Evolutionary conservation across 1,140 invertebrate species (phyloP), one percentile per base, ranked within the genome.

Genomic region (Heliconius hermathena): DNA sequence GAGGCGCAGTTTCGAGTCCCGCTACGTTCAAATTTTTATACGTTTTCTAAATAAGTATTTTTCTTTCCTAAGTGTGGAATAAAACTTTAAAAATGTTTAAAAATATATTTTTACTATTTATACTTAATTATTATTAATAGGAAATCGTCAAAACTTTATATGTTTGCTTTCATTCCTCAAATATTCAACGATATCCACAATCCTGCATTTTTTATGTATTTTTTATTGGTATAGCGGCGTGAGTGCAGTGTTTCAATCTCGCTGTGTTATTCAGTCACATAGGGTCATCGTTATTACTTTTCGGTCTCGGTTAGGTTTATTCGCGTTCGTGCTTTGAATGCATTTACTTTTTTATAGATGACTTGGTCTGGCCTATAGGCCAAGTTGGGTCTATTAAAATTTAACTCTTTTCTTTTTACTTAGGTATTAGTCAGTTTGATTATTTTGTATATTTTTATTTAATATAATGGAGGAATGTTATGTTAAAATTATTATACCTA

Each of bases 241-340:
- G 60, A 66, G 60, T 66, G 60, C 60, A 66, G 60, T 66, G 60
- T 66, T 66, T 66, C 60, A 66, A 66, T 66, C 60, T 66, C 22
- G 60, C 60, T 66, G n/a, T 66, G 60, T 66, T 29, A 66, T 66
- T 66, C 60, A 66, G 60, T 66, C 60, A 26, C 60, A 66, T 66
- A 66, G 60, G 60, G 60, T 66, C 60, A 66, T 66, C 60, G 60
- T 66, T 66, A 66, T 66, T 66, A 66, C 60, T 66, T 66, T 66
- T 66, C 60, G 60, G 60, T 66, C 60, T 66, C 60, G 60, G 60
- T 66, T 66, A 66, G 60, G 60, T 66, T 66, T 66, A 66, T 66
- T 66, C 60, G 26, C 60, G 22, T 66, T 66, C 22, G 60, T 66
- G 60, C 60, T 66, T 29, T 66, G 60, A 66, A 29, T 66, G 22